These are phyloP conservation scores for Nasonia oneida DNA, from an alignment of 2,888 invertebrate species.

Conservation along the genomic window DNA sequence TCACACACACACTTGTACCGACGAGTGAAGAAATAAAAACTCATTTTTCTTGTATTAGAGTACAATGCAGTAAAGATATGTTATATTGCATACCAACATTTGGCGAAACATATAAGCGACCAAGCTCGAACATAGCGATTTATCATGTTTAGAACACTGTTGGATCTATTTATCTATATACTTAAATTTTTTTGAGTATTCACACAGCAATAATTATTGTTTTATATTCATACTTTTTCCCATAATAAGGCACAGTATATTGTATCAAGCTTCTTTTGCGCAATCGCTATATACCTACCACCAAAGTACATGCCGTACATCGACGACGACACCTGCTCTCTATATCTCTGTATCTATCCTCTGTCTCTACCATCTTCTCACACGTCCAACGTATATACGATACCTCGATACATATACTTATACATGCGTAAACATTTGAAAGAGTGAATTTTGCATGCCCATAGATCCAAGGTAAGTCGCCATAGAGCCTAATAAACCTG, in stretches of 20 bases:
- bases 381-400: not conserved
- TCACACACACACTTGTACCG: not conserved
- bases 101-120: not conserved
- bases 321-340: not conserved
- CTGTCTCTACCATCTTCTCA: not conserved
- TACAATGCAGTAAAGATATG: not conserved
- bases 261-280: not conserved
- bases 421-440: not conserved
- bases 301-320: not conserved
- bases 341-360: not conserved
- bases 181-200: not conserved
- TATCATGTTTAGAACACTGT: constrained; percentile 20
- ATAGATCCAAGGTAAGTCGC: not conserved
- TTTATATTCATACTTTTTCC: not conserved
- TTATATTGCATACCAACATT: not conserved
- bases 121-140: constrained; percentile 10
- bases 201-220: not conserved
- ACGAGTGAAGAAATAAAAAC: not conserved
- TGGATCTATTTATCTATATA: not conserved
- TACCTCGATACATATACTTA: not conserved
- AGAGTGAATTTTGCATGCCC: constrained; percentile 2
- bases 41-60: not conserved
- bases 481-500: not conserved
- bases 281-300: not conserved
- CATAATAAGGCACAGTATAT: not conserved